phyloP scores from a whole-genome alignment of 2,888 invertebrate species.

The Apamea sordens region DNA sequence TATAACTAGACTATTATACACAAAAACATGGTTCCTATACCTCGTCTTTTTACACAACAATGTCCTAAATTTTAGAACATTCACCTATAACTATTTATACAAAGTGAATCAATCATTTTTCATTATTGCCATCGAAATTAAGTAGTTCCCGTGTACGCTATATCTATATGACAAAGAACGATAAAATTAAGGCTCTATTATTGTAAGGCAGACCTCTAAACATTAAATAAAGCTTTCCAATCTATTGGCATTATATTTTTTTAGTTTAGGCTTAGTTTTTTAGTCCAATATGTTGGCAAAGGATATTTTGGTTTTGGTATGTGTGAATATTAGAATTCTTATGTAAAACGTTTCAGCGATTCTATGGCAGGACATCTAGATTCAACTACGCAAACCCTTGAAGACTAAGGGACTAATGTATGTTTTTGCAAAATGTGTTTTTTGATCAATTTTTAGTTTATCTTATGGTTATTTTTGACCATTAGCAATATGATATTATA shows the following conservation, averaged over 20 bases:
- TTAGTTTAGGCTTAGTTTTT: slow-evolving; percentile 69
- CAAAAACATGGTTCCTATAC: slow-evolving; percentile 76
- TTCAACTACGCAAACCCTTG: background rate
- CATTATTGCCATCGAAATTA: slow-evolving; percentile 79
- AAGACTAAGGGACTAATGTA: too few relatives aligned
- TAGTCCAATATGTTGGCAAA: slow-evolving; percentile 50
- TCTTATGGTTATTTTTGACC: too few relatives aligned
- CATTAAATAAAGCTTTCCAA: slow-evolving; percentile 77
- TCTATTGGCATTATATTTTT: slow-evolving; percentile 75
- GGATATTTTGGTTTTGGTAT: slow-evolving; percentile 32
- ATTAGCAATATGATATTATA: too few relatives aligned
- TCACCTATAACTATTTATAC: slow-evolving; percentile 60
- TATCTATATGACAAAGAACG: slow-evolving; percentile 59
- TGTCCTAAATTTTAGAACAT: slow-evolving; percentile 88
- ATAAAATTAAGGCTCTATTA: slow-evolving; percentile 72
- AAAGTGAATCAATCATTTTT: slow-evolving; percentile 55
- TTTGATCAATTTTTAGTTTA: too few relatives aligned
- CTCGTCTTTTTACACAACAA: slow-evolving; percentile 74
- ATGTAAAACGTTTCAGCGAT: background rate
- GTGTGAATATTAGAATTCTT: slow-evolving; percentile 36
- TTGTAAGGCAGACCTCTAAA: slow-evolving; percentile 73
- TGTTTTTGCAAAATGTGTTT: too few relatives aligned
- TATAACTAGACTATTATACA: slow-evolving; percentile 80
- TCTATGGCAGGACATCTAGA: background rate
- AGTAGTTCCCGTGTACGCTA: slow-evolving; percentile 71